Percentiles rank a stretch among this genome's conserved stretches.
Evolutionary conservation across 2,797 vertebrate genomes (phyloP).

Genomic region (Sebastes jordani): DNA sequence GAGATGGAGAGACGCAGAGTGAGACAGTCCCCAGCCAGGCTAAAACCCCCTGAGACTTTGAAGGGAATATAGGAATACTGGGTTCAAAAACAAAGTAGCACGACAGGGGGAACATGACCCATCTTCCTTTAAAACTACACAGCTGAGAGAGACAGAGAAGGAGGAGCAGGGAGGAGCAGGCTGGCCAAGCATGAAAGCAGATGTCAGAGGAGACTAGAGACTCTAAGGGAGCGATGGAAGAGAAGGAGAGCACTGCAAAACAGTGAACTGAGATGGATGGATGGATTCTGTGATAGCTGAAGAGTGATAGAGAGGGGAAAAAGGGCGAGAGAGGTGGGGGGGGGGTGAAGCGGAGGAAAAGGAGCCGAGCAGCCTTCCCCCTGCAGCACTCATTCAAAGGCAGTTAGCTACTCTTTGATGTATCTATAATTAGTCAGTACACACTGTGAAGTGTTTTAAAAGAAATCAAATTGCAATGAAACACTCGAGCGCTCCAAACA

Average conservation of each 20-base stretch:
- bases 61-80: background rate
- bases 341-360: conserved; percentile 37
- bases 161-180: conserved; percentile 43
- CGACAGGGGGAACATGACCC: conserved; percentile 25
- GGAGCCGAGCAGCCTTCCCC: conserved; percentile 47
- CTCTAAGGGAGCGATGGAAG: conserved; percentile 11
- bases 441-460: conserved; percentile 83
- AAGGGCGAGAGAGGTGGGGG: conserved; percentile 25
- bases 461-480: conserved; percentile 84
- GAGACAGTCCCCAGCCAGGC: background rate
- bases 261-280: conserved; percentile 50
- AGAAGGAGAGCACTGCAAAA: conserved; percentile 27
- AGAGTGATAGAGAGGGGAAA: conserved; percentile 43
- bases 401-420: conserved; percentile 84
- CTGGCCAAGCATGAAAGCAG: conserved; percentile 83
- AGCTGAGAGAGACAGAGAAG: conserved; percentile 34
- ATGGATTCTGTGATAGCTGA: conserved; percentile 46
- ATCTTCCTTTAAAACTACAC: conserved; percentile 42
- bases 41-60: conserved; percentile 7
- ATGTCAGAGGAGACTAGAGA: conserved; percentile 78
- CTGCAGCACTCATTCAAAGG: conserved; percentile 77
- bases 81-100: conserved; percentile 30
- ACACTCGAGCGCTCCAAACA: conserved; percentile 76
- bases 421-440: conserved; percentile 84
- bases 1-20: background rate